These are phyloP conservation scores for Fragum sueziense DNA, from an alignment of 2,888 invertebrate species.

Conservation along the genomic window DNA sequence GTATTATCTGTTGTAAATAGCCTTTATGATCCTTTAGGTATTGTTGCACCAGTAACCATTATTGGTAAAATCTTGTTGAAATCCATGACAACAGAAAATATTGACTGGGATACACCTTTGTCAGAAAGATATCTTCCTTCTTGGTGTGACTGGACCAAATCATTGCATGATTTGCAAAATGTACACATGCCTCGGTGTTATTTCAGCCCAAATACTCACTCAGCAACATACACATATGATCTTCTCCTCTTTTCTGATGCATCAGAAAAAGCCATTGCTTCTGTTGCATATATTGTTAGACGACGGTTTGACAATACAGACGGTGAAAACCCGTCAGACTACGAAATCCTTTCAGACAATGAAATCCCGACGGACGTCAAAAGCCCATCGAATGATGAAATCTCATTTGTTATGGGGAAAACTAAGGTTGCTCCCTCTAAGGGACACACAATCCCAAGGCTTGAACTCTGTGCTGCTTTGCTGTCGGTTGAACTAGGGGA, in stretches of 20 bases:
- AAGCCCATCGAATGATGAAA: not conserved
- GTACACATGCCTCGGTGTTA: conserved; percentile 49
- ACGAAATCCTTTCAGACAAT: too few species aligned
- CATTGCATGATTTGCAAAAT: conserved; percentile 32
- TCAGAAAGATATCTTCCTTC: conserved; percentile 24
- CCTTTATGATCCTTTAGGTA: conserved; percentile 56
- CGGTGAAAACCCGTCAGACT: too few species aligned
- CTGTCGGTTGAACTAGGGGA: conserved; percentile 34
- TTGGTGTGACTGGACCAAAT: conserved; percentile 54
- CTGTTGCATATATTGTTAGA: conserved; percentile 57
- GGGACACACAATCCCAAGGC: conserved; percentile 51
- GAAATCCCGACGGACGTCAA: too few species aligned
- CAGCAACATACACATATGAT: too few species aligned
- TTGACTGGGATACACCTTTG: conserved; percentile 56
- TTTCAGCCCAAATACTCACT: not conserved
- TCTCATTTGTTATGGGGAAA: conserved; percentile 52
- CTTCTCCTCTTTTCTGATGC: conserved; percentile 63
- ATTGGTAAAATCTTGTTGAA: conserved; percentile 53
- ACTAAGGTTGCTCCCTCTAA: conserved; percentile 47
- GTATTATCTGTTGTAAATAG: conserved; percentile 54
- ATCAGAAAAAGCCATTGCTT: conserved; percentile 61
- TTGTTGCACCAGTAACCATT: conserved; percentile 52
- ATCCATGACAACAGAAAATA: conserved; percentile 28
- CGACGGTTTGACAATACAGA: not conserved
- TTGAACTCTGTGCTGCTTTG: conserved; percentile 58